These are phyloP conservation scores for Periophthalmus modestus DNA, from an alignment of 2,113 vertebrate species.

Conservation along the genomic window DNA sequence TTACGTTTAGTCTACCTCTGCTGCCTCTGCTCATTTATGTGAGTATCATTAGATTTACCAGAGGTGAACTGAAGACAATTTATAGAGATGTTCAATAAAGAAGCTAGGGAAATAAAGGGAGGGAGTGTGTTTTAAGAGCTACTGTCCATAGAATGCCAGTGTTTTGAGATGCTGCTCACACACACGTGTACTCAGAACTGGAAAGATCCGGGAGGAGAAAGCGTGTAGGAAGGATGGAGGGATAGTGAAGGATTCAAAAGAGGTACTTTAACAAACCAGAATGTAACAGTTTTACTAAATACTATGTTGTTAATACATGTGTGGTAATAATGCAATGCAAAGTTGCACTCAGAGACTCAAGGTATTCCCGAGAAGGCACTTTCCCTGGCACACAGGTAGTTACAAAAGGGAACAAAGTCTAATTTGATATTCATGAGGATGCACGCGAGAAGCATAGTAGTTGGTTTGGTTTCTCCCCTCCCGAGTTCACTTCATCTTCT, in stretches of 20 bases:
- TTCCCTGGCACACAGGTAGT: slow-evolving; percentile 90
- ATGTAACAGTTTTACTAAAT: slow-evolving; percentile 70
- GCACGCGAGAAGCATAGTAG: slow-evolving; percentile 56
- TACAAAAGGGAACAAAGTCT: slow-evolving; percentile 64
- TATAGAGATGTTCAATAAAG: slow-evolving; percentile 87
- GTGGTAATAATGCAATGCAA: slow-evolving; percentile 68
- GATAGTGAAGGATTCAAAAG: slow-evolving; percentile 63
- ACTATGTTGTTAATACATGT: slow-evolving; percentile 74
- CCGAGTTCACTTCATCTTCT: slow-evolving; percentile 48
- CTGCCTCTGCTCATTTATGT: background rate
- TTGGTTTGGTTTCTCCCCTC: slow-evolving; percentile 35
- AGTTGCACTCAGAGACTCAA: slow-evolving; percentile 75
- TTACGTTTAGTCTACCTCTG: background rate
- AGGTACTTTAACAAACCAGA: slow-evolving; percentile 25
- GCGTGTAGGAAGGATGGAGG: slow-evolving; percentile 57
- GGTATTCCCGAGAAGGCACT: slow-evolving; percentile 91
- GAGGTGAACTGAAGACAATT: slow-evolving; percentile 95
- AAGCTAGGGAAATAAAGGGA: slow-evolving; percentile 87
- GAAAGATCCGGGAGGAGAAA: slow-evolving; percentile 48
- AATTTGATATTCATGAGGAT: slow-evolving; percentile 48
- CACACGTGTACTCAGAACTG: slow-evolving; percentile 69
- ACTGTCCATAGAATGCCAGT: slow-evolving; percentile 93
- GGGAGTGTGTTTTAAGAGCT: slow-evolving; percentile 91
- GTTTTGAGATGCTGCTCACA: slow-evolving; percentile 81
- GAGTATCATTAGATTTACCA: slow-evolving; percentile 83